Base-by-base conservation (phyloP, 2,113 vertebrate genomes). In the Lamprologus callipterus region DNA sequence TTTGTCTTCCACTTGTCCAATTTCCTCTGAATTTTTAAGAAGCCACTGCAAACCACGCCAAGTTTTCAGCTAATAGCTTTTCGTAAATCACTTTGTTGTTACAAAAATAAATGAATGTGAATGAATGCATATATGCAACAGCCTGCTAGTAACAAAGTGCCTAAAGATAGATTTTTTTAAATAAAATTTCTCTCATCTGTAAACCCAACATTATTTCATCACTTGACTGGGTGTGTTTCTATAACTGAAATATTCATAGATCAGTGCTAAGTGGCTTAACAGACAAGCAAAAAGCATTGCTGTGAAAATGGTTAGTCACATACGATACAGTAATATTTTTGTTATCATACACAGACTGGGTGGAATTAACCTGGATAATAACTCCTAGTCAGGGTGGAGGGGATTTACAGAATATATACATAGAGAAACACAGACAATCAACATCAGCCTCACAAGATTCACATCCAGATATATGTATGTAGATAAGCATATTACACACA, bases 351-450 rank as follows among this genome's bases (percentile, higher is more conserved):
- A 92, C 81, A 89, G 85, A 95, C 89, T 88, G 86, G 89, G 89
- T 94, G 85, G 92, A 93, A 96, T 97, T 95, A 95, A 96, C 95
- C 94, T 94, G 93, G 68, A 92, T 96, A 94, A 96, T 94, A 94
- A 93, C 90, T 93, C 87, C 65, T 81, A 88, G 89, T 89, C 49
- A 89, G 93, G 90, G 45, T 31, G 45, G 84, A 87, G 88, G 88
- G 89, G 89, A 17, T n/a, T 51, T 78, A 65, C 60, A 37, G 33
- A 51, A 51, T 19, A 94, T 94, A 90, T 90, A 89, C 83, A 89
- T 70, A 85, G 16, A 81, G 78, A 91, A 54, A 91, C 75, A 82
- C 79, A 91, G 86, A 84, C 73, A 89, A 87, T 14, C 83, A 86
- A 85, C 82, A 11, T 91, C 70, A 80, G 14, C 53, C 81, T 88